A percentile compares a stretch with the other conserved stretches of the same genome.
Conservation (phyloP, 2,797 vertebrate genomes). For the Cirrhinus mrigala region DNA sequence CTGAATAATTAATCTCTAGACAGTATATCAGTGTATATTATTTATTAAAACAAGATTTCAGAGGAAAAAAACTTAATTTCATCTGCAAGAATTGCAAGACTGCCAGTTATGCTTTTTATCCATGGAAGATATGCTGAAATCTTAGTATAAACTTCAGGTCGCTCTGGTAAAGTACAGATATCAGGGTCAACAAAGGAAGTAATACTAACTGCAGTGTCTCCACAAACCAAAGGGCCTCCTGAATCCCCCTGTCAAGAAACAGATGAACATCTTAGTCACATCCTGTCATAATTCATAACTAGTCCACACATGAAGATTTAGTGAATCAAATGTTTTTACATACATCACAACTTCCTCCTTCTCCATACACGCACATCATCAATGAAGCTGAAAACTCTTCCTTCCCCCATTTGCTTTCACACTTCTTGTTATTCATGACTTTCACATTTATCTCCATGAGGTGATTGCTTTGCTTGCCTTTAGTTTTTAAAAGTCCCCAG, state of each 20-base stretch:
- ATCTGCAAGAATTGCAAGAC: neutral
- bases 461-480: too few species aligned
- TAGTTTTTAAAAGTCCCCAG: slow-evolving; percentile 42
- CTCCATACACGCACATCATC: neutral
- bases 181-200: neutral
- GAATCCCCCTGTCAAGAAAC: slow-evolving; percentile 55
- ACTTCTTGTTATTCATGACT: rapidly evolving
- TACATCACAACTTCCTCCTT: slow-evolving; percentile 3
- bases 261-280: neutral
- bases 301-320: neutral
- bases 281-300: neutral
- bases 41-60: neutral
- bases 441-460: slow-evolving; percentile 51
- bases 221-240: slow-evolving; percentile 58
- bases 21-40: neutral
- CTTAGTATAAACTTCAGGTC: slow-evolving; percentile 28
- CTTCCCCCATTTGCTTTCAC: neutral
- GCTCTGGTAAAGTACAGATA: neutral
- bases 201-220: slow-evolving; percentile 41
- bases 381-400: rapidly evolving
- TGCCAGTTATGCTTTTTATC: neutral
- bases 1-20: neutral
- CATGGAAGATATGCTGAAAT: slow-evolving; percentile 24
- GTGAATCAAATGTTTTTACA: neutral
- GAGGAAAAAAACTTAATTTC: neutral